These are phyloP conservation scores for Syngnathus scovelli DNA, from an alignment of 2,113 vertebrate genomes.

Conservation along the genomic window DNA sequence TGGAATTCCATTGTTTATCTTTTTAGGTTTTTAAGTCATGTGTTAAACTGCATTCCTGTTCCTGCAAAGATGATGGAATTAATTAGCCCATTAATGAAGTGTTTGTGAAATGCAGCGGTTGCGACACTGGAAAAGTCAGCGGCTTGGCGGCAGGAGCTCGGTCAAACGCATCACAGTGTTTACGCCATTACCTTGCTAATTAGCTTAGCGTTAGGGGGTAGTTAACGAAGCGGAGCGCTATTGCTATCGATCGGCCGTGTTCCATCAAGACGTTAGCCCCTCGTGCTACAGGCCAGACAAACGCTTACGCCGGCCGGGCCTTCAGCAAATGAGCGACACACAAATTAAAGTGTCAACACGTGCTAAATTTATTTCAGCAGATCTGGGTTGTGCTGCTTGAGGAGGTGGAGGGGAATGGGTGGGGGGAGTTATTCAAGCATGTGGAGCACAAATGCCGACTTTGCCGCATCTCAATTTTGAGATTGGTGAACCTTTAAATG, in stretches of 20 bases:
- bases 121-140: too few species aligned
- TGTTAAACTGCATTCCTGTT: too few species aligned
- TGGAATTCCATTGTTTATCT: too few species aligned
- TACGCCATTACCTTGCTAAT: constrained; percentile 1
- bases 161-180: background rate
- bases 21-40: too few species aligned
- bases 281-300: background rate
- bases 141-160: too few species aligned
- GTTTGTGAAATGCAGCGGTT: background rate
- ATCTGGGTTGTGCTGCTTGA: background rate
- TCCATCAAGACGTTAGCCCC: constrained; percentile 4
- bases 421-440: background rate
- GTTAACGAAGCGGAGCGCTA: background rate
- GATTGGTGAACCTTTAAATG: background rate
- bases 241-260: constrained; percentile 3
- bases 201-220: background rate
- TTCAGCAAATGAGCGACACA: background rate
- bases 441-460: background rate
- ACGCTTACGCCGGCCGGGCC: background rate
- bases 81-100: too few species aligned
- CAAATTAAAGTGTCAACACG: constrained; percentile 11
- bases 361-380: background rate
- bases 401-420: background rate
- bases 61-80: too few species aligned
- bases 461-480: background rate